phyloP scores from a whole-genome alignment of 2,797 vertebrate species.

The Sternotherus odoratus region DNA sequence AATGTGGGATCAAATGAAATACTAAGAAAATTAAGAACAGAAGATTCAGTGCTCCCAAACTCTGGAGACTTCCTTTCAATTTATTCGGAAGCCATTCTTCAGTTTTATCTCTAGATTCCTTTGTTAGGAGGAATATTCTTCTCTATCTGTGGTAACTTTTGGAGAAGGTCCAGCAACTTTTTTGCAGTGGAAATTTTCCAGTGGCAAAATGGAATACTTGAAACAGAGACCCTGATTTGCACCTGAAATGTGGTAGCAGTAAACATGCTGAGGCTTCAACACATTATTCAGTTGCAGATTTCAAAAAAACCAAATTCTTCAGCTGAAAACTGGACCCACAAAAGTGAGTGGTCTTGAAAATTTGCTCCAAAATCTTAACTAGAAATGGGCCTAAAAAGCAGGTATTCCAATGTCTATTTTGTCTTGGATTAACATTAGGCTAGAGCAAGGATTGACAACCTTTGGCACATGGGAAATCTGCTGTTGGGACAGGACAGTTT shows the following conservation, averaged over 20 bases:
- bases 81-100: neutral
- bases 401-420: neutral
- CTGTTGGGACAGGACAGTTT: too few species aligned
- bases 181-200: neutral
- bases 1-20: too few species aligned
- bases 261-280: neutral
- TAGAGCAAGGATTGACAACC: neutral
- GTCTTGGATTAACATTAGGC: neutral
- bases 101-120: fast-evolving
- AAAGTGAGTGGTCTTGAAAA: neutral
- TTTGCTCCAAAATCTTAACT: neutral
- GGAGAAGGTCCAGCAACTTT: neutral
- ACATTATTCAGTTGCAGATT: neutral
- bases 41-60: neutral
- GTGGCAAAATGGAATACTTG: neutral
- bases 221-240: neutral
- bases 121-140: neutral
- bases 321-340: neutral
- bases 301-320: neutral
- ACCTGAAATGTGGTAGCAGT: neutral
- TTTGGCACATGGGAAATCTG: too few species aligned
- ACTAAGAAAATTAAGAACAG: neutral
- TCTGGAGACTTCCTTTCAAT: neutral
- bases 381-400: neutral
- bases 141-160: neutral